A percentile compares a stretch with the other conserved stretches of the same genome.
Evolutionary conservation across 2,797 vertebrate species (phyloP).

Genomic region (Austrolebias charrua): DNA sequence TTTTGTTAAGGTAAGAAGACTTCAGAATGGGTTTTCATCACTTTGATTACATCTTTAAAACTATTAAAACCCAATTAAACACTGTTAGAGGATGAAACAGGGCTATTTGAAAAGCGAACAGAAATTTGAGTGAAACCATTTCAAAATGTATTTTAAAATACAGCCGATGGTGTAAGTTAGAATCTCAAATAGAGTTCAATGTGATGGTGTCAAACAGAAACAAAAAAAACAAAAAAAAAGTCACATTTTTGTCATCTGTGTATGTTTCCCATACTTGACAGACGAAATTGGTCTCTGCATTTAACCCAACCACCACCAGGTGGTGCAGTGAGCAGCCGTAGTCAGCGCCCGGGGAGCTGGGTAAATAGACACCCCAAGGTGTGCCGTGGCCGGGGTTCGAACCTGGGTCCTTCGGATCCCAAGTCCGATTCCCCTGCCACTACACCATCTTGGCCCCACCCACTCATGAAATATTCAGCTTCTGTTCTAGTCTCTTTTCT

Average conservation of each 20-base stretch:
- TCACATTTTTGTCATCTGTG: too few species aligned
- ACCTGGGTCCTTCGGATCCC: too few species aligned
- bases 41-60: slow-evolving; percentile 23
- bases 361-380: too few species aligned
- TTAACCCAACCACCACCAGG: too few species aligned
- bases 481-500: slow-evolving; percentile 57
- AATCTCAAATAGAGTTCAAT: slow-evolving; percentile 4
- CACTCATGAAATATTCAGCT: slow-evolving; percentile 10
- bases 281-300: too few species aligned
- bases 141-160: slow-evolving; percentile 1
- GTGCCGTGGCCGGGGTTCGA: too few species aligned
- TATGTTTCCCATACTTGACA: too few species aligned
- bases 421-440: too few species aligned
- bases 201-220: slow-evolving; percentile 21
- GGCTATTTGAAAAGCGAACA: slow-evolving; percentile 6
- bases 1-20: slow-evolving; percentile 11
- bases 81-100: slow-evolving; percentile 19
- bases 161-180: not conserved
- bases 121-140: slow-evolving; percentile 1
- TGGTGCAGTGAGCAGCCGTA: too few species aligned
- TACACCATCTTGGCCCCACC: too few species aligned
- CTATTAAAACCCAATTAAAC: slow-evolving; percentile 20
- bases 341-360: too few species aligned
- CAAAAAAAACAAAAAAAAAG: slow-evolving; percentile 57
- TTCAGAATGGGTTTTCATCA: slow-evolving; percentile 4